Evolutionary conservation across 53 echinoderm and acorn worm species (phyloP), one percentile per base, ranked within the genome.

Genomic region (Pentamera pediparva): DNA sequence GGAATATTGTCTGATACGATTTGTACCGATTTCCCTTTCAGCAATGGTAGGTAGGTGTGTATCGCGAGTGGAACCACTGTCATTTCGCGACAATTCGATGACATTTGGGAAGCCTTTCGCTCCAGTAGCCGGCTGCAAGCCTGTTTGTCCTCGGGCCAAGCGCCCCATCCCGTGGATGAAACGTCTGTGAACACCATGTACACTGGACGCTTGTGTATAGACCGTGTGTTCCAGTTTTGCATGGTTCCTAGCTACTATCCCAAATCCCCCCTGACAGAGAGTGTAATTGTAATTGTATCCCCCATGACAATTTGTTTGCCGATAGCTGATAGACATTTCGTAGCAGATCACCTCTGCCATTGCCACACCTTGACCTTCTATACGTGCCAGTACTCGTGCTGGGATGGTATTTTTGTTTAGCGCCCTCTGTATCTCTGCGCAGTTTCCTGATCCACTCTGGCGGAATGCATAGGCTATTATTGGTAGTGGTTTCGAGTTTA

Each of bases 51-150:
- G 34, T 65, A 83, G 1, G 57, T 38, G 19, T 55, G 47, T 17
- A 84, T 35, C 8, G 78, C 70, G 34, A 84, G 61, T 5, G 78
- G 69, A 15, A 78, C 79, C 12, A 71, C 78, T 3, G 30, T 18
- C 25, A 78, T 22, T 58, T 81, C 81, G 32, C 81, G 25, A n/a
- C 75, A 81, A 28, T 81, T 81, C 32, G 62, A 81, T 2, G 81
- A n/a, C 58, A 58, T 45, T 56, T 40, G 18, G 38, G 69, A 26
- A 57, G 9, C 17, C 31, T 56, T 65, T 25, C 26, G 70, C 55
- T 61, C 81, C 81, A 81, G 32, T 35, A 58, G 24, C 81, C 81
- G 1, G 20, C 48, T 2, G n/a, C n/a, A n/a, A n/a, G 81, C 61
- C n/a, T 29, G 45, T 28, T 48, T 32, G 37, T 40, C 69, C 29